phyloP scores from a whole-genome alignment of 2,888 invertebrate species.

The Craniophora ligustri region DNA sequence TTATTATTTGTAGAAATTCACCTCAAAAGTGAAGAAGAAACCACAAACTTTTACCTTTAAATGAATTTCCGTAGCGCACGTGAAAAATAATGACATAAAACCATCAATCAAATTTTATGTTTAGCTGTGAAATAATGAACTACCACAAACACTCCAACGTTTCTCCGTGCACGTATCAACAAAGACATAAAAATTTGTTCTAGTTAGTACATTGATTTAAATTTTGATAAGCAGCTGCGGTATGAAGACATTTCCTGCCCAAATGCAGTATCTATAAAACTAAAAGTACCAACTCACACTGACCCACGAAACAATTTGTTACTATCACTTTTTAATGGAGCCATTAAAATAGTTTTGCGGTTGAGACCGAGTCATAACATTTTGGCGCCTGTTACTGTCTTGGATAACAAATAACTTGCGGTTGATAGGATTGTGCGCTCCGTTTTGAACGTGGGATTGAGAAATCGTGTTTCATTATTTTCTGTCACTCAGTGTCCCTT shows the following conservation, averaged over 20 bases:
- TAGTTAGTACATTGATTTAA: constrained; percentile 55
- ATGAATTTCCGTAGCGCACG: constrained; percentile 9
- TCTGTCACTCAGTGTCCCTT: constrained; percentile 63
- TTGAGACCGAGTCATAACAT: constrained; percentile 75
- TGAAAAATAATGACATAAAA: constrained; percentile 21
- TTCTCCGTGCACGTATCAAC: constrained; percentile 26
- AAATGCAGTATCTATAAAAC: constrained; percentile 60
- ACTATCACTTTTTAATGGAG: constrained; percentile 85
- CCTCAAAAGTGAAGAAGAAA: constrained; percentile 5
- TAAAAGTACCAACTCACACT: constrained; percentile 57
- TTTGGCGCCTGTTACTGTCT: constrained; percentile 75
- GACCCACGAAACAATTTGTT: constrained; percentile 79
- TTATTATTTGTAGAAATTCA: constrained; percentile 16
- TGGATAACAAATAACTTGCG: constrained; percentile 78
- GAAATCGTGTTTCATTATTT: constrained; percentile 71
- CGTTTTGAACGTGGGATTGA: constrained; percentile 66
- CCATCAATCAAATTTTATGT: constrained; percentile 6
- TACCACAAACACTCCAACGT: constrained; percentile 32
- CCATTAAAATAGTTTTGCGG: constrained; percentile 84
- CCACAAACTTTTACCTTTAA: constrained; percentile 25
- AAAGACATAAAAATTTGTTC: constrained; percentile 44
- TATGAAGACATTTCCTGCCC: constrained; percentile 71
- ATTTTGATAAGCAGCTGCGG: constrained; percentile 59
- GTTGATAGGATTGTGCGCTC: constrained; percentile 68
- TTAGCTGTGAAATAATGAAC: constrained; percentile 24